Base-by-base conservation (phyloP, 2,888 invertebrate species). In the Xestia sexstrigata region DNA sequence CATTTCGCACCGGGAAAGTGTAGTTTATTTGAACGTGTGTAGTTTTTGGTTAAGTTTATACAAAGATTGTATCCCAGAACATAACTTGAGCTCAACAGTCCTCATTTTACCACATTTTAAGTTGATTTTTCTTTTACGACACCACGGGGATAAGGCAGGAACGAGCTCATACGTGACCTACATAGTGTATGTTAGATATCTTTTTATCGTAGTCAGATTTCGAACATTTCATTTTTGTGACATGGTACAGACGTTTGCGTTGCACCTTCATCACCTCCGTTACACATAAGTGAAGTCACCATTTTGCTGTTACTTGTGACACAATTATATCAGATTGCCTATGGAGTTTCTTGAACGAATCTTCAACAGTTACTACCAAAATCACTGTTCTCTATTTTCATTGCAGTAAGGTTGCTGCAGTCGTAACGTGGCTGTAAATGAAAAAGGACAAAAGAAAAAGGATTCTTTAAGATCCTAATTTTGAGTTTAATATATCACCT, bases 101-200 rank as follows among this genome's bases (percentile, higher is more conserved):
- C 30, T 81, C 81, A 74, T 78, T 74, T 74, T 81, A 78, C 39
- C 74, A 65, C 74, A 65, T 74, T 78, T 78, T 42, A 74, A 74
- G 74, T 81, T 55, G 74, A 47, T 74, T 78, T 81, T 78, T 49
- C 78, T 81, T 30, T 55, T 74, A 78, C 47, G 81, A 65, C 58
- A 74, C 78, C 23, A 58, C 26, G 9, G 74, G 81, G 81, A 78
- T 47, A 49, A 49, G 47, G 47, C 47, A 42, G 78, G 47, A 81
- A 74, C 65, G 65, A 81, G 52, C 39, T 74, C 30, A 58, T 65
- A 78, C 55, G 81, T 42, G 55, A 78, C 81, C 55, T 26, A 65
- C 55, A 47, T 2, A 15, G 20, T 17, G 23, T 17, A 79, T 23
- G 71, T 60, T 23, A 52, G 17, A 35, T 62, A 39, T 45, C 23